phyloP scores from a whole-genome alignment of 2,888 invertebrate genomes.

The Zootermopsis nevadensis region DNA sequence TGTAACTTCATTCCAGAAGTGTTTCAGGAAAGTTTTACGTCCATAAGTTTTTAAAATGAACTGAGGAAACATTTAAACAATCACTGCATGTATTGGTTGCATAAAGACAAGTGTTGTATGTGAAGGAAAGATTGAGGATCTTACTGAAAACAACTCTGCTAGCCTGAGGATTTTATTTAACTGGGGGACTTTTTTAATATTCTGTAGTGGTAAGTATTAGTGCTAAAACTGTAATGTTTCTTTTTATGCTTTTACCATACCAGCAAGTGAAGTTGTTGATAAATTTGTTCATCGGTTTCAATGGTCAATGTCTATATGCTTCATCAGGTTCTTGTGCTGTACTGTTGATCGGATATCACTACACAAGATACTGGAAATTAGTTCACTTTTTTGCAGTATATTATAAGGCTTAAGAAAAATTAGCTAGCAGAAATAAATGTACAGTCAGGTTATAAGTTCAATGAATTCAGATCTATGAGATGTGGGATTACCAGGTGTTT shows the following conservation, averaged over 20 bases:
- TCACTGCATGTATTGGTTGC: neutral
- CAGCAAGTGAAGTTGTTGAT: neutral
- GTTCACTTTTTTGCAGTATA: neutral
- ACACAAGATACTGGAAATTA: neutral
- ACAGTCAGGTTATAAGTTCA: neutral
- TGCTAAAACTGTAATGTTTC: neutral
- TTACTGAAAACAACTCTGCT: neutral
- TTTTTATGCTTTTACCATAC: neutral
- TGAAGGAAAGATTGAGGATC: neutral
- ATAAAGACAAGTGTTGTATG: neutral
- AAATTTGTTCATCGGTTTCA: neutral
- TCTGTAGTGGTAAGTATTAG: neutral
- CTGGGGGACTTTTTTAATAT: neutral
- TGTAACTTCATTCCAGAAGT: conserved; percentile 24
- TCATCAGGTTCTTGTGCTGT: neutral
- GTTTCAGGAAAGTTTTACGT: conserved; percentile 22
- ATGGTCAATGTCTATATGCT: neutral
- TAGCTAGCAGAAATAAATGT: neutral
- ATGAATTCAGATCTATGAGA: neutral
- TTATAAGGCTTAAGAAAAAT: neutral
- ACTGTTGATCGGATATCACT: too few species aligned
- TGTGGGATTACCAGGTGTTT: neutral
- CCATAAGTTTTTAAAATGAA: conserved; percentile 28
- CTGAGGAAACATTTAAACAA: conserved; percentile 28
- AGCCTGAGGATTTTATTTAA: conserved; percentile 10